phyloP scores from a whole-genome alignment of 2,888 invertebrate genomes.

The Calameuta pallipes region DNA sequence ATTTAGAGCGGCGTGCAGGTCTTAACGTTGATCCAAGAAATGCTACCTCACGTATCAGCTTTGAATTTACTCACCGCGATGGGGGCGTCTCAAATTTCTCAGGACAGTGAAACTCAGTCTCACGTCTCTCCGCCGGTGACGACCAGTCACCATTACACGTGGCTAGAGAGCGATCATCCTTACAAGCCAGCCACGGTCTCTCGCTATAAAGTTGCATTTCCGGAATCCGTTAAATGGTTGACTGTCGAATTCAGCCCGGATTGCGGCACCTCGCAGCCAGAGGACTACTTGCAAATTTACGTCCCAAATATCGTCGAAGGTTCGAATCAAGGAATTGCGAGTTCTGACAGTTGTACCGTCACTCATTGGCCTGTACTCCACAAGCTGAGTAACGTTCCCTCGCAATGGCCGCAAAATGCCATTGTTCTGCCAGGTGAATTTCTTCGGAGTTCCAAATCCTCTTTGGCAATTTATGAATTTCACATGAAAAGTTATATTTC shows the following conservation, averaged over 20 bases:
- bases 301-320: conserved; percentile 68
- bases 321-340: background rate
- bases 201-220: conserved; percentile 90
- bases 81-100: conserved; percentile 64
- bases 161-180: conserved; percentile 97
- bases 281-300: conserved; percentile 85
- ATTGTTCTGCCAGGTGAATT: conserved; percentile 80
- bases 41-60: conserved; percentile 89
- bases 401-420: conserved; percentile 89
- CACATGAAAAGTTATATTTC: conserved; percentile 14
- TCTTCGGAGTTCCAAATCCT: background rate
- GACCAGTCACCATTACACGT: conserved; percentile 88
- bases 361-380: conserved; percentile 73
- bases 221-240: conserved; percentile 89
- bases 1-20: conserved; percentile 86
- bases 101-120: conserved; percentile 59
- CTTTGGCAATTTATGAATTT: background rate
- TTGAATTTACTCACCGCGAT: conserved; percentile 76
- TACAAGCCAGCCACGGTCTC: conserved; percentile 90
- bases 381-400: conserved; percentile 73
- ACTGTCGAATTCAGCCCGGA: conserved; percentile 93
- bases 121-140: conserved; percentile 50
- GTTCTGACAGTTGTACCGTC: too few species aligned
- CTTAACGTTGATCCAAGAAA: conserved; percentile 85
- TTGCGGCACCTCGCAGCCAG: conserved; percentile 92